Conservation (phyloP, 2,888 invertebrate genomes). For the Eurois occulta region DNA sequence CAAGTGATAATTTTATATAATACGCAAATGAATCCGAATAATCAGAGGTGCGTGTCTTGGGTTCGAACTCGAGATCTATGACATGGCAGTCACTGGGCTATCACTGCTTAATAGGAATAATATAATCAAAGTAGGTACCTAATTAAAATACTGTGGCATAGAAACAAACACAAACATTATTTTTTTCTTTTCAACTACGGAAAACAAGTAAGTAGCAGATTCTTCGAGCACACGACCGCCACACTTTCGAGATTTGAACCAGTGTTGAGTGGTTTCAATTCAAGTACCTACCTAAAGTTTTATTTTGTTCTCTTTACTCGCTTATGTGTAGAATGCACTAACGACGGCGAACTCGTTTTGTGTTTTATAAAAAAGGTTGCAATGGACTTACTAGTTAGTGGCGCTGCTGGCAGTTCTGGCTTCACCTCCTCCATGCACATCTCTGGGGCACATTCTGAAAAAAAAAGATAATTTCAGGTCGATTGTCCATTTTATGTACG, state of each 20-base stretch:
- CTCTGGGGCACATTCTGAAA: constrained; percentile 83
- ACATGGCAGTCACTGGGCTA: no score
- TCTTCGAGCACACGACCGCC: neutral
- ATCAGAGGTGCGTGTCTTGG: no score
- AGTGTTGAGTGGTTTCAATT: constrained; percentile 45
- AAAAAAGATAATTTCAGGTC: constrained; percentile 7
- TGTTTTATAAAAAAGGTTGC: constrained; percentile 12
- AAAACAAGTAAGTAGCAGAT: neutral
- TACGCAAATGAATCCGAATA: no score
- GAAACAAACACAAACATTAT: neutral
- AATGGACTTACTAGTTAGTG: constrained; percentile 80
- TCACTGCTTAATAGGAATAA: no score
- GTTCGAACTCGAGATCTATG: no score
- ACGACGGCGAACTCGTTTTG: neutral
- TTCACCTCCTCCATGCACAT: constrained; percentile 78
- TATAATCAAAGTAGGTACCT: neutral
- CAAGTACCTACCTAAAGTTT: constrained; percentile 33
- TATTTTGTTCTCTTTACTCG: constrained; percentile 19
- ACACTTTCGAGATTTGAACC: constrained; percentile 25
- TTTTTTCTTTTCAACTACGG: neutral
- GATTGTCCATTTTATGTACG: neutral
- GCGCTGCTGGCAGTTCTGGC: constrained; percentile 74
- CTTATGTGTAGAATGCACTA: constrained; percentile 9
- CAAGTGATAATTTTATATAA: no score
- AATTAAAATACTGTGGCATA: neutral